A percentile compares a stretch with the other conserved stretches of the same genome.
phyloP scores from a whole-genome alignment of 2,888 invertebrate species.

The Ectemnius cavifrons region DNA sequence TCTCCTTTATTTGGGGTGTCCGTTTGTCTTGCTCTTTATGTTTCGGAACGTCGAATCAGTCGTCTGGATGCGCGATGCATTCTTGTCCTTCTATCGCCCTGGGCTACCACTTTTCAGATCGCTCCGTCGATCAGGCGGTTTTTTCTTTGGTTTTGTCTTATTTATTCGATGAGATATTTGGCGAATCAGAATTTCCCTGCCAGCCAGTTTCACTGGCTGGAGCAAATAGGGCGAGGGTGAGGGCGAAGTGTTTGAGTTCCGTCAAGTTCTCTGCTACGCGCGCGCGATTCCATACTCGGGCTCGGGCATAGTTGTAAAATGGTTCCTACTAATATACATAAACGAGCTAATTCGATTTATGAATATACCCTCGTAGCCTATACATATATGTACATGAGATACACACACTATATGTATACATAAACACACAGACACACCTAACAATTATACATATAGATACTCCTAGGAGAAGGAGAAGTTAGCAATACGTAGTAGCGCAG shows the following conservation, averaged over 20 bases:
- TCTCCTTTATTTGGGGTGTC: too few species aligned
- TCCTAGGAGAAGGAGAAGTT: constrained; percentile 52
- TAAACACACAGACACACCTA: constrained; percentile 32
- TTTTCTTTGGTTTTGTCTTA: too few species aligned
- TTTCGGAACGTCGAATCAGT: too few species aligned
- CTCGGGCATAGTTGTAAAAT: constrained; percentile 67
- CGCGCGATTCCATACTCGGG: constrained; percentile 34
- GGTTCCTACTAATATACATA: constrained; percentile 74
- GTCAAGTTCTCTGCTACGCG: constrained; percentile 15
- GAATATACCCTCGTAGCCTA: constrained; percentile 57
- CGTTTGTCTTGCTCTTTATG: too few species aligned
- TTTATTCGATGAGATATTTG: too few species aligned
- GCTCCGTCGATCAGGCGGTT: too few species aligned
- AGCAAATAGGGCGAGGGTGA: too few species aligned
- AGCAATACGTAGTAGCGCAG: constrained; percentile 59
- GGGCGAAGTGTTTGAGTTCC: background rate
- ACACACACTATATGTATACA: constrained; percentile 37
- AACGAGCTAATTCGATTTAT: constrained; percentile 64
- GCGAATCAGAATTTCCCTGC: too few species aligned
- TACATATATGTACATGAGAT: constrained; percentile 27
- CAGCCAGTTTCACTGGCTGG: too few species aligned
- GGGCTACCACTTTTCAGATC: too few species aligned
- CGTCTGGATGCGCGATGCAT: too few species aligned
- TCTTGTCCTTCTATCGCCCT: too few species aligned
- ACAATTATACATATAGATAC: constrained; percentile 45